phyloP scores from a whole-genome alignment of 2,113 vertebrate genomes.

The Herpetotheres cachinnans region DNA sequence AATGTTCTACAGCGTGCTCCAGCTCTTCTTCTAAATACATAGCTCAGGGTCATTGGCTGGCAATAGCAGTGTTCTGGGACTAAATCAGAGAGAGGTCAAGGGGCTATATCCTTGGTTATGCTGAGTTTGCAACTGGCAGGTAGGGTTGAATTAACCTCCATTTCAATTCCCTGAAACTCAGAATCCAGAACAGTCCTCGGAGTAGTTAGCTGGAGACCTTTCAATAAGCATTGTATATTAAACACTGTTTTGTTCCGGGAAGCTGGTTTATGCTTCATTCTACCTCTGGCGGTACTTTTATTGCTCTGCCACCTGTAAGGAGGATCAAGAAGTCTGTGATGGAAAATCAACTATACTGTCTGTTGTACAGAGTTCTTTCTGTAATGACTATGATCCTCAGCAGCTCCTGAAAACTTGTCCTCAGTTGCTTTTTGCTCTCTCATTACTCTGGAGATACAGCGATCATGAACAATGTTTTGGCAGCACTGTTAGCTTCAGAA shows the following conservation, averaged over 20 bases:
- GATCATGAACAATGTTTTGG: not conserved
- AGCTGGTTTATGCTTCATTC: not conserved
- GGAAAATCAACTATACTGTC: not conserved
- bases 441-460: not conserved
- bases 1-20: conserved; percentile 36
- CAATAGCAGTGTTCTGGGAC: not conserved
- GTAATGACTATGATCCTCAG: not conserved
- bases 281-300: not conserved
- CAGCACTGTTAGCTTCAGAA: not conserved
- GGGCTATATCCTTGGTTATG: not conserved
- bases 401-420: not conserved
- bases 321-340: not conserved
- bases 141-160: not conserved
- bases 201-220: not conserved
- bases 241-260: not conserved
- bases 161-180: not conserved
- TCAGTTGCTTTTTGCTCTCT: not conserved
- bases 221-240: not conserved
- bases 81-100: not conserved
- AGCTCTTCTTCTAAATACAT: not conserved
- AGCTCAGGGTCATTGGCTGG: conserved; percentile 33
- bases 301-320: not conserved
- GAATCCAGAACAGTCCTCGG: not conserved
- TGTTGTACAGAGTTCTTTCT: not conserved
- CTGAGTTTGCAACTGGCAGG: conserved; percentile 10